These are phyloP conservation scores for Vanessa cardui DNA, from an alignment of 2,888 invertebrate genomes.

Conservation along the genomic window DNA sequence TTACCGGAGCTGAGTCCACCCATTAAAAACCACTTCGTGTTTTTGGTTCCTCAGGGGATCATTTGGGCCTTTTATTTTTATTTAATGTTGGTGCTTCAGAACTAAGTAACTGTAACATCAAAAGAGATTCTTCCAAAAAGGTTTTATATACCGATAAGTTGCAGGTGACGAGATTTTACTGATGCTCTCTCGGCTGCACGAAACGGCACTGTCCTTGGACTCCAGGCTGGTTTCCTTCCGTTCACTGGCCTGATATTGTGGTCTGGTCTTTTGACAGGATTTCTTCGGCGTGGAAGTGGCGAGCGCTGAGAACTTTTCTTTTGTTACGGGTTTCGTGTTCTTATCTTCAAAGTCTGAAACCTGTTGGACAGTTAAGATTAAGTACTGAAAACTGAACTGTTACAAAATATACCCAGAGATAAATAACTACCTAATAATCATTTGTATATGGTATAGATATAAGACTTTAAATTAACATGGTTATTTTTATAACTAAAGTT, in stretches of 20 bases:
- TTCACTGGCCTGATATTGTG: constrained; percentile 49
- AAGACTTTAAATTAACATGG: no score
- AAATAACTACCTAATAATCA: neutral
- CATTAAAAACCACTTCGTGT: no score
- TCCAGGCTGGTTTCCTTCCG: constrained; percentile 48
- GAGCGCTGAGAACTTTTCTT: constrained; percentile 49
- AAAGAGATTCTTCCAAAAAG: no score
- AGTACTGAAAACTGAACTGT: no score
- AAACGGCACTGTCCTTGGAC: constrained; percentile 41
- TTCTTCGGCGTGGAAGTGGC: constrained; percentile 67
- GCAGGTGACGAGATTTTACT: constrained; percentile 57
- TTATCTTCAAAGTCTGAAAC: constrained; percentile 67
- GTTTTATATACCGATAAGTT: constrained; percentile 45
- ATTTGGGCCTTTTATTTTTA: no score
- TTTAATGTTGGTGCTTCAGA: no score
- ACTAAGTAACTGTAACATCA: no score
- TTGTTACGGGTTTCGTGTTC: constrained; percentile 63
- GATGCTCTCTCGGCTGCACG: constrained; percentile 55
- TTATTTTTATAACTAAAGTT: no score
- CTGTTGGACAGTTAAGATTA: constrained; percentile 44
- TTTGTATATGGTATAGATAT: no score
- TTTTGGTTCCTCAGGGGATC: no score
- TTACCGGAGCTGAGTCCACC: no score
- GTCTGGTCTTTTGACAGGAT: constrained; percentile 51
- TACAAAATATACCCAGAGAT: neutral